These are phyloP conservation scores for Menidia menidia DNA, from an alignment of 2,797 vertebrate species.

Conservation along the genomic window DNA sequence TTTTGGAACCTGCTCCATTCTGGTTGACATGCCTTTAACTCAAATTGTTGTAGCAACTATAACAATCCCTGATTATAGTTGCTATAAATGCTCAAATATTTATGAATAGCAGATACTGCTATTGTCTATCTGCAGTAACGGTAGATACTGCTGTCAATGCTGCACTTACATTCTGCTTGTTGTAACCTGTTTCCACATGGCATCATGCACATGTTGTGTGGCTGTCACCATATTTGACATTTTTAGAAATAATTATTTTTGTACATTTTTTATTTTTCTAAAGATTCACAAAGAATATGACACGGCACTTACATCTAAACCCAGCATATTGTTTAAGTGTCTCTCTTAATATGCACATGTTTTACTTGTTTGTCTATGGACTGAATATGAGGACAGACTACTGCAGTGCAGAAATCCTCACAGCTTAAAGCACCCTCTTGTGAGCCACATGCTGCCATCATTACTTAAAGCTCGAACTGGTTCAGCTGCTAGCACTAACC, in stretches of 20 bases:
- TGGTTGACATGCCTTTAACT: slow-evolving; percentile 50
- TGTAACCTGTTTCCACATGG: not conserved
- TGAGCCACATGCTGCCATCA: slow-evolving; percentile 65
- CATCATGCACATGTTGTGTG: not conserved
- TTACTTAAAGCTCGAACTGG: slow-evolving; percentile 65
- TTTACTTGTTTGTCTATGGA: slow-evolving; percentile 14
- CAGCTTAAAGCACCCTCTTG: slow-evolving; percentile 56
- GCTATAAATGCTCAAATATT: no score
- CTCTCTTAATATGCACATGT: not conserved
- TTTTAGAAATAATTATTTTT: slow-evolving; percentile 13
- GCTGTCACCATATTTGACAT: slow-evolving; percentile 12
- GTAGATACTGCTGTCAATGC: no score
- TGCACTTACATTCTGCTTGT: not conserved
- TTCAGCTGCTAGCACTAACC: slow-evolving; percentile 59
- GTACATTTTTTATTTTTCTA: slow-evolving; percentile 3
- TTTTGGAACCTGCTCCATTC: slow-evolving; percentile 17
- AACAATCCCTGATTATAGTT: no score
- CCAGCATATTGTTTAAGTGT: slow-evolving; percentile 14
- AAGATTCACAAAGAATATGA: slow-evolving; percentile 14
- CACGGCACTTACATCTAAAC: slow-evolving; percentile 7
- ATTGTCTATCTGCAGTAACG: no score
- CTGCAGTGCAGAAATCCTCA: slow-evolving; percentile 48
- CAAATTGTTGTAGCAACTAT: slow-evolving; percentile 7
- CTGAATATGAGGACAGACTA: slow-evolving; percentile 34
- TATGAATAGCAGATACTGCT: no score